These are phyloP conservation scores for Poliocrania exsul DNA, from an alignment of 2,797 vertebrate species.

Conservation along the genomic window DNA sequence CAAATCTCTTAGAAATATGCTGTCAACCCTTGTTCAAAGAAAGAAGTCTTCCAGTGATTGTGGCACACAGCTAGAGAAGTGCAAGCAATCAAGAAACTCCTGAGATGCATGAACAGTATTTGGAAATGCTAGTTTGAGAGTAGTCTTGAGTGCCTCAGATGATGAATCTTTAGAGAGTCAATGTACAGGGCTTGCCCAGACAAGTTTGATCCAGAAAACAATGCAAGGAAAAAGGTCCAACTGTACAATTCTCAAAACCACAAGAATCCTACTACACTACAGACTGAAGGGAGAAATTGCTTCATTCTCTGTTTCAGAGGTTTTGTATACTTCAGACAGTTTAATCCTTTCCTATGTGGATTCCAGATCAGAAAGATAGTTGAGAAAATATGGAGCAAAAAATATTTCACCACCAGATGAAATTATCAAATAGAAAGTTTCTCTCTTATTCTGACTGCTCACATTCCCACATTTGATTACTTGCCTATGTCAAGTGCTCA, in stretches of 20 bases:
- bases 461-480: background rate
- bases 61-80: background rate
- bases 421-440: background rate
- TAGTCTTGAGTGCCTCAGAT: background rate
- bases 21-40: background rate
- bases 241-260: background rate
- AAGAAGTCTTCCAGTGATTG: background rate
- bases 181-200: background rate
- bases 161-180: background rate
- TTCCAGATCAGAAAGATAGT: background rate
- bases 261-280: background rate
- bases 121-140: background rate
- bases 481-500: background rate
- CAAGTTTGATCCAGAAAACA: background rate
- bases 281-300: background rate
- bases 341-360: background rate
- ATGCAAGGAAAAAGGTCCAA: background rate
- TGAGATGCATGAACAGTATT: background rate
- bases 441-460: background rate
- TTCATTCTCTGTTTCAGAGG: background rate
- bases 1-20: background rate
- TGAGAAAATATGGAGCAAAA: background rate
- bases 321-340: background rate
- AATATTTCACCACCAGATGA: background rate
- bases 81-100: background rate